phyloP scores from a whole-genome alignment of 1,140 invertebrate genomes.

The Bombus terrestris region DNA sequence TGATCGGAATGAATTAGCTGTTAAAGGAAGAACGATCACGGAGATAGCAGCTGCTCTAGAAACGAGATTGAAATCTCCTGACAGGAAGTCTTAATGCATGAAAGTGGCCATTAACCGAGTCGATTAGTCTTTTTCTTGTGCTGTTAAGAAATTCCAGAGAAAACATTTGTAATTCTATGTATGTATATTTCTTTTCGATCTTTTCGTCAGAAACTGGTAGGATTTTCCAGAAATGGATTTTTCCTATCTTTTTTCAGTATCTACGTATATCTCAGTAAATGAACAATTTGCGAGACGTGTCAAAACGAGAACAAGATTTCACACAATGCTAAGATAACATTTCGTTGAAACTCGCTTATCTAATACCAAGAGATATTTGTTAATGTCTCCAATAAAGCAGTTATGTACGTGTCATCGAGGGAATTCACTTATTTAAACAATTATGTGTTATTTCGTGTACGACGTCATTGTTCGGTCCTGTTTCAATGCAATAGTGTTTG shows the following conservation, averaged over 20 bases:
- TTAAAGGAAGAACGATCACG: background rate
- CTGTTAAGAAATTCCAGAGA: background rate
- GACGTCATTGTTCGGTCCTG: background rate
- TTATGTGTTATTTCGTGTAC: background rate
- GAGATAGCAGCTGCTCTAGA: background rate
- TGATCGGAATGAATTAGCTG: background rate
- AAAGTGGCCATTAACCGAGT: background rate
- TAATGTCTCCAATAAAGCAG: background rate
- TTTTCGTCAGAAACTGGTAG: background rate
- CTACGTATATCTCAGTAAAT: no score
- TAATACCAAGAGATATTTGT: background rate
- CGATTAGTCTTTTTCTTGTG: background rate
- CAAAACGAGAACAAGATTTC: background rate
- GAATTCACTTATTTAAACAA: constrained; percentile 17
- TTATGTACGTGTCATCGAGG: background rate
- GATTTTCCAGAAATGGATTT: background rate
- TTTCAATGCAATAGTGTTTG: background rate
- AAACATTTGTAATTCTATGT: background rate
- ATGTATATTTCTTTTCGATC: background rate
- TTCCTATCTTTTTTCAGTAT: background rate
- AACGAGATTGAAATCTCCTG: background rate
- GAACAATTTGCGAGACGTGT: no score
- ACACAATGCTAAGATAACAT: background rate
- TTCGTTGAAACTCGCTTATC: background rate
- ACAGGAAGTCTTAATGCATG: background rate